Evolutionary conservation across 1,140 invertebrate species (phyloP).

Genomic region (Anoplolepis gracilipes): DNA sequence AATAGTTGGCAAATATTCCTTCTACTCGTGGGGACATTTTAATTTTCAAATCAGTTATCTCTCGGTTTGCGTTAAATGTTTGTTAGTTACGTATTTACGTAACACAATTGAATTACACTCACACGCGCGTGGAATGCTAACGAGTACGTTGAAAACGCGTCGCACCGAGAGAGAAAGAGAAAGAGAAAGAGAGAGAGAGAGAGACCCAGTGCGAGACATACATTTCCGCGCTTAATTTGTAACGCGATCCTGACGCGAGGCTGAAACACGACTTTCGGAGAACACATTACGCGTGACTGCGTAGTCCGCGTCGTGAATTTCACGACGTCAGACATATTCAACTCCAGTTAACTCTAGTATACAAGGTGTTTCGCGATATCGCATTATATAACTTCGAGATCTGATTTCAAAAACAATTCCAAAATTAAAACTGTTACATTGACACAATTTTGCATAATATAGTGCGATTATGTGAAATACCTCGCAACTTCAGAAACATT

Average conservation of each 20-base stretch:
- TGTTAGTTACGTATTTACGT: slow-evolving; percentile 10
- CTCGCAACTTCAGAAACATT: neutral
- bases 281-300: slow-evolving; percentile 49
- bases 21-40: neutral
- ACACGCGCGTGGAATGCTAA: slow-evolving; percentile 15
- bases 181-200: too few relatives aligned
- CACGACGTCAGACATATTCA: slow-evolving; percentile 25
- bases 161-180: slow-evolving; percentile 28
- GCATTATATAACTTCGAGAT: neutral
- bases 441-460: neutral
- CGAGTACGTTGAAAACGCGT: slow-evolving; percentile 47
- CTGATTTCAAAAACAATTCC: neutral
- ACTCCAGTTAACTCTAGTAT: slow-evolving; percentile 27
- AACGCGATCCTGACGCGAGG: slow-evolving; percentile 55
- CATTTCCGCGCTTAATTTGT: slow-evolving; percentile 55
- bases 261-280: slow-evolving; percentile 54
- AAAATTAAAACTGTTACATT: neutral
- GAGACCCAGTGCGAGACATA: slow-evolving; percentile 45
- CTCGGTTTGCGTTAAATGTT: slow-evolving; percentile 31
- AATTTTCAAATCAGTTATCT: slow-evolving; percentile 42
- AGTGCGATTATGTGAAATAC: neutral
- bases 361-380: slow-evolving; percentile 15
- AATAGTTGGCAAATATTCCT: neutral
- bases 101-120: slow-evolving; percentile 38
- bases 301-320: slow-evolving; percentile 45